A percentile compares a stretch with the other conserved stretches of the same genome.
These are phyloP conservation scores for Cantharis nigra DNA, from an alignment of 2,888 invertebrate species.

Conservation along the genomic window DNA sequence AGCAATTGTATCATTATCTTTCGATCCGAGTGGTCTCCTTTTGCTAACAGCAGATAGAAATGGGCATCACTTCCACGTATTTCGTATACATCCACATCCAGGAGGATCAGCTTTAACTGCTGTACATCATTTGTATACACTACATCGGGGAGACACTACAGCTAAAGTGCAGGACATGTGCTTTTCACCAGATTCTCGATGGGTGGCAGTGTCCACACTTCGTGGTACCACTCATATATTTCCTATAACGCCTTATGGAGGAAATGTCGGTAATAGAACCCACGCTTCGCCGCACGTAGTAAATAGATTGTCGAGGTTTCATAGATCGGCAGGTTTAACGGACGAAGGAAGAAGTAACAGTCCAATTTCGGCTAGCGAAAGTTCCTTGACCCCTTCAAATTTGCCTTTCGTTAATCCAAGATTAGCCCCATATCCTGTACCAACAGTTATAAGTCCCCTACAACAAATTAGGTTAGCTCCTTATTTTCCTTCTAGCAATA, in stretches of 20 bases:
- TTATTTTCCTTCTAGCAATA: conserved; percentile 58
- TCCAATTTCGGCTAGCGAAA: conserved; percentile 61
- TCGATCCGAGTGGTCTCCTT: conserved; percentile 88
- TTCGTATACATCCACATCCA: conserved; percentile 87
- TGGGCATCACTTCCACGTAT: conserved; percentile 96
- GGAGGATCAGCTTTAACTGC: conserved; percentile 84
- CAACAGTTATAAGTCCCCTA: conserved; percentile 77
- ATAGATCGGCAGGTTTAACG: conserved; percentile 90
- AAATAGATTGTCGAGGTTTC: conserved; percentile 92
- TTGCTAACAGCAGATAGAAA: conserved; percentile 89
- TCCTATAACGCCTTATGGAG: conserved; percentile 95
- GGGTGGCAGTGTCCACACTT: conserved; percentile 94
- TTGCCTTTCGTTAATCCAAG: conserved; percentile 85
- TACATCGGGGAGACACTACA: conserved; percentile 94
- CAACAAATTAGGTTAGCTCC: conserved; percentile 81
- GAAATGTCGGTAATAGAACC: conserved; percentile 87
- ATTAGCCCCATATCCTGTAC: conserved; percentile 88
- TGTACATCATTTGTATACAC: conserved; percentile 91
- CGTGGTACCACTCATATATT: conserved; percentile 98
- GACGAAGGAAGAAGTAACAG: conserved; percentile 73
- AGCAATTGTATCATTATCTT: conserved; percentile 86
- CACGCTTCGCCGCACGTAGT: conserved; percentile 94
- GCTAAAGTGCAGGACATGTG: conserved; percentile 93
- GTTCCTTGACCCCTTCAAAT: conserved; percentile 50
- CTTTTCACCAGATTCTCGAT: conserved; percentile 91